Evolutionary conservation across 2,888 invertebrate genomes (phyloP).

Genomic region (Leucophenga montana): DNA sequence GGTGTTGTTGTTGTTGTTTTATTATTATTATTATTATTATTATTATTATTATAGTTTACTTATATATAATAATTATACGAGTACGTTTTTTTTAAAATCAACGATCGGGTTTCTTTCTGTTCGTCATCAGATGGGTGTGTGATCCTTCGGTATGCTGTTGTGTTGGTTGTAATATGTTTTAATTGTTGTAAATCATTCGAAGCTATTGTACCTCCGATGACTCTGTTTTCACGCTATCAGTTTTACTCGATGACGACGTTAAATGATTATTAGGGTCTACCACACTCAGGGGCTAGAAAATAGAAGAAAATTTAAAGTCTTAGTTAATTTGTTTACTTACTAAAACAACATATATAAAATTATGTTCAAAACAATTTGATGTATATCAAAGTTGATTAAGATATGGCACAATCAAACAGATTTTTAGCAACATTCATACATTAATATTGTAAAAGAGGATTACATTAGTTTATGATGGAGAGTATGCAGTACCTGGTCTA

Average conservation of each 20-base stretch:
- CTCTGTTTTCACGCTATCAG: slow-evolving; percentile 82
- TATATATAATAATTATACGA: neutral
- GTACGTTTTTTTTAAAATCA: slow-evolving; percentile 38
- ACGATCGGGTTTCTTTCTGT: slow-evolving; percentile 41
- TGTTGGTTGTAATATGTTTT: slow-evolving; percentile 1
- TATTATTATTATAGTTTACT: neutral
- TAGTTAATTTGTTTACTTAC: neutral
- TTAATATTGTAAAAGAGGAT: no score
- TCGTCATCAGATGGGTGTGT: neutral
- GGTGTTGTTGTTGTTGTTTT: slow-evolving; percentile 47
- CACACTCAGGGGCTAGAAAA: slow-evolving; percentile 82
- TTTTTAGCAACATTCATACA: no score
- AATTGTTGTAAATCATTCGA: slow-evolving; percentile 43
- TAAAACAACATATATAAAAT: slow-evolving; percentile 16
- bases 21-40: neutral
- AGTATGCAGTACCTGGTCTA: no score
- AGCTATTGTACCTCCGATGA: slow-evolving; percentile 87
- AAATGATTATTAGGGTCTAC: slow-evolving; percentile 89
- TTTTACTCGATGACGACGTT: slow-evolving; percentile 77
- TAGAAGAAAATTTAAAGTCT: slow-evolving; percentile 45
- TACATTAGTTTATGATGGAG: no score
- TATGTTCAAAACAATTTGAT: neutral
- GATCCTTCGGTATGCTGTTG: no score
- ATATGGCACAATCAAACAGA: no score
- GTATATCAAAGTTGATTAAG: no score